phyloP scores from a whole-genome alignment of 1,140 invertebrate species.

The Zaprionus capensis region DNA sequence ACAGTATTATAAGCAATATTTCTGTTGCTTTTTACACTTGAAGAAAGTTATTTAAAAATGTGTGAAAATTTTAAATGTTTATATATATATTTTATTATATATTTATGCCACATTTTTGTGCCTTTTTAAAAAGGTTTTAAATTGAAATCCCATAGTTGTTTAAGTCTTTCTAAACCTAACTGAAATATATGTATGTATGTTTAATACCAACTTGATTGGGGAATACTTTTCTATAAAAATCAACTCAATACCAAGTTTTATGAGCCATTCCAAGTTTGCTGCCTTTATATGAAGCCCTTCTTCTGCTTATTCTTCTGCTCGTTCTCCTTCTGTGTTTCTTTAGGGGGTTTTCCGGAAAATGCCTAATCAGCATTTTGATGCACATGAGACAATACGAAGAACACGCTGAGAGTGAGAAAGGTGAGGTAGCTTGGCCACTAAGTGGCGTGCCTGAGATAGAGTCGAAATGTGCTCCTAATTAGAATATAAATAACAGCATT shows the following conservation, averaged over 20 bases:
- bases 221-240: not conserved
- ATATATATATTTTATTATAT: not conserved
- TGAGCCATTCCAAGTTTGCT: not conserved
- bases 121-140: not conserved
- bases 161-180: no score
- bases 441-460: constrained; percentile 64
- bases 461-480: constrained; percentile 52
- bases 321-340: not conserved
- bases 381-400: constrained; percentile 41
- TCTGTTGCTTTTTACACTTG: not conserved
- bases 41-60: not conserved
- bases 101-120: no score
- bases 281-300: not conserved
- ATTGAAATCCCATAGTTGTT: no score
- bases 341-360: constrained; percentile 41
- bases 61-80: not conserved
- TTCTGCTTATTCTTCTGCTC: not conserved
- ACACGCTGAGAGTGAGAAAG: constrained; percentile 36
- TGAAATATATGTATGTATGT: no score
- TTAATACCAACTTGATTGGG: not conserved
- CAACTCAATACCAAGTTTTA: not conserved
- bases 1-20: not conserved
- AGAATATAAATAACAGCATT: constrained; percentile 75
- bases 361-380: constrained; percentile 66
- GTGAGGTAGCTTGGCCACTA: constrained; percentile 26